phyloP scores from a whole-genome alignment of 2,797 vertebrate genomes.

The Aeoliscus strigatus region DNA sequence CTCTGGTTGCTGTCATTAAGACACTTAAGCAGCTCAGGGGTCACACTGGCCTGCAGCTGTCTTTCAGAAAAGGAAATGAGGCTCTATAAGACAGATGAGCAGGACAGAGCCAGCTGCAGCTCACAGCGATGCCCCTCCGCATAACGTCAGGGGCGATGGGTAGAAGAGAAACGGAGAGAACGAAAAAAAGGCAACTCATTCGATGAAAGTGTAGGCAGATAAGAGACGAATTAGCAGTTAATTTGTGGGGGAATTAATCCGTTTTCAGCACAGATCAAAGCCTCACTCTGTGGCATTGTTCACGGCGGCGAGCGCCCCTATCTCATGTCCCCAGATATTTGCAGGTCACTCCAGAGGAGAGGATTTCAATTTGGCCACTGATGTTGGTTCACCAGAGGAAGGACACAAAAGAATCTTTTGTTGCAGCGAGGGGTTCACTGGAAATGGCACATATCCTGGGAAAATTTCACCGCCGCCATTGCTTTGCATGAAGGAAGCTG shows the following conservation, averaged over 20 bases:
- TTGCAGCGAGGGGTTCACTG: slow-evolving; percentile 41
- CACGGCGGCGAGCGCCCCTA: slow-evolving; percentile 56
- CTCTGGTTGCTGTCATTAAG: slow-evolving; percentile 45
- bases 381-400: slow-evolving; percentile 55
- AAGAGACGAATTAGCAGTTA: slow-evolving; percentile 74
- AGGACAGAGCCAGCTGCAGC: slow-evolving; percentile 26
- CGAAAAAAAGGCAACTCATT: slow-evolving; percentile 45
- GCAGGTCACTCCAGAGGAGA: slow-evolving; percentile 68
- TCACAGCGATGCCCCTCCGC: slow-evolving; percentile 11
- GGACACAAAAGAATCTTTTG: slow-evolving; percentile 61
- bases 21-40: slow-evolving; percentile 42
- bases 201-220: slow-evolving; percentile 69
- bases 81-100: too few relatives aligned
- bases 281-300: slow-evolving; percentile 62
- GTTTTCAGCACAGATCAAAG: slow-evolving; percentile 67
- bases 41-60: slow-evolving; percentile 33
- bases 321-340: slow-evolving; percentile 72
- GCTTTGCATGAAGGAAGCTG: slow-evolving; percentile 19
- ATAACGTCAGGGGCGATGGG: slow-evolving; percentile 46
- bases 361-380: slow-evolving; percentile 69
- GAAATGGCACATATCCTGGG: slow-evolving; percentile 50
- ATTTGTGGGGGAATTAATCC: slow-evolving; percentile 77
- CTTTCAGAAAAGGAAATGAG: slow-evolving; percentile 39
- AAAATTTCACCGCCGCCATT: slow-evolving; percentile 30
- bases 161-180: slow-evolving; percentile 18